Conservation (phyloP, 2,888 invertebrate genomes). For the Seira musarum region DNA sequence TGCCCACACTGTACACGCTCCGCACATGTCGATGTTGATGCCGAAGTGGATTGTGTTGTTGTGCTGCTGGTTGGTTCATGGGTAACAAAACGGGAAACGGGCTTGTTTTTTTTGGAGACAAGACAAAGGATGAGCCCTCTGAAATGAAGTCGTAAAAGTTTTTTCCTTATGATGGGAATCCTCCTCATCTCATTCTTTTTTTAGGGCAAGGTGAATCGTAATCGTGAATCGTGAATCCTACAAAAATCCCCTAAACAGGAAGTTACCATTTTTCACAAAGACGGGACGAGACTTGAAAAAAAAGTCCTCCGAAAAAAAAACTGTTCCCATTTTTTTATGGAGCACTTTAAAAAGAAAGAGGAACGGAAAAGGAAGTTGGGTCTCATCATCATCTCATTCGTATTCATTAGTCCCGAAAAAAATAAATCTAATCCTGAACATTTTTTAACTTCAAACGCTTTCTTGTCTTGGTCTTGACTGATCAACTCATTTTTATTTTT, state of each 20-base stretch:
- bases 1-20: conserved; percentile 31
- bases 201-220: conserved; percentile 51
- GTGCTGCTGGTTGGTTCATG: neutral
- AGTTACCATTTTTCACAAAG: neutral
- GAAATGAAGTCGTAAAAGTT: neutral
- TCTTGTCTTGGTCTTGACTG: too few species aligned
- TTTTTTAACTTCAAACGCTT: too few species aligned
- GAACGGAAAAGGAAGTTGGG: neutral
- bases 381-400: neutral
- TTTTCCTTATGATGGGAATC: neutral
- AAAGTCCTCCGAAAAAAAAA: neutral
- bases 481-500: too few species aligned
- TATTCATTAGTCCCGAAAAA: too few species aligned
- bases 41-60: too few species aligned
- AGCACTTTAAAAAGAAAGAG: neutral
- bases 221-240: neutral
- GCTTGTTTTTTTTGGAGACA: neutral
- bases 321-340: neutral
- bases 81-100: neutral
- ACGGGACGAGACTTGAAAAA: neutral
- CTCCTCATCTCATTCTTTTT: conserved; percentile 2
- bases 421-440: too few species aligned
- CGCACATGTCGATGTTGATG: conserved; percentile 38
- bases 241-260: neutral
- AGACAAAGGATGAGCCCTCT: neutral